phyloP scores from a whole-genome alignment of 2,888 invertebrate genomes.

The Dynastes grantii region DNA sequence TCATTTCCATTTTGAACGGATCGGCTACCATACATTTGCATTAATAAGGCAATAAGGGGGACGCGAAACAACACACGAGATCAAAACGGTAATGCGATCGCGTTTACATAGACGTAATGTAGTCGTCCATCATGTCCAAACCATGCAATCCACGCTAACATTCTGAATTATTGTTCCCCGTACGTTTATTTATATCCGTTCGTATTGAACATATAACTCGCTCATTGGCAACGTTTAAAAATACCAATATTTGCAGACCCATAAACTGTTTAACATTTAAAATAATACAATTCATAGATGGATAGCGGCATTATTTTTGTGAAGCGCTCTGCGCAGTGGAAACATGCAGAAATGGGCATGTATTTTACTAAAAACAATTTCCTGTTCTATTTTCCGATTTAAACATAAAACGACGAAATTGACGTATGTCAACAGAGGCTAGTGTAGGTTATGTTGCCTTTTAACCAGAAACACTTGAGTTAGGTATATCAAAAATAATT shows the following conservation, averaged over 20 bases:
- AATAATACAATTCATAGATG: neutral
- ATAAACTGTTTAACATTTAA: constrained; percentile 13
- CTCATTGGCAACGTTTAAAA: constrained; percentile 3
- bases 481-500: too few relatives aligned
- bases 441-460: too few relatives aligned
- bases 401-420: too few relatives aligned
- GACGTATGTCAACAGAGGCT: too few relatives aligned
- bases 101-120: neutral
- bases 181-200: neutral
- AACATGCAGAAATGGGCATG: constrained; percentile 1
- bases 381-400: neutral
- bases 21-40: constrained; percentile 21
- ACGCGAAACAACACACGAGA: neutral
- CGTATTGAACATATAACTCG: neutral
- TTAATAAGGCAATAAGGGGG: constrained; percentile 30
- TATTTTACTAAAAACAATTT: constrained; percentile 6
- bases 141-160: neutral
- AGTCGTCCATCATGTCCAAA: constrained; percentile 2
- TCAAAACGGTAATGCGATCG: constrained; percentile 13
- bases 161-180: constrained; percentile 10
- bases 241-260: neutral
- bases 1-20: constrained; percentile 30
- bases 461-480: too few relatives aligned
- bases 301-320: neutral
- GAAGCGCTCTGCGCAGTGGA: neutral